Evolutionary conservation across 2,113 vertebrate species (phyloP).

Genomic region (Candoia aspera): DNA sequence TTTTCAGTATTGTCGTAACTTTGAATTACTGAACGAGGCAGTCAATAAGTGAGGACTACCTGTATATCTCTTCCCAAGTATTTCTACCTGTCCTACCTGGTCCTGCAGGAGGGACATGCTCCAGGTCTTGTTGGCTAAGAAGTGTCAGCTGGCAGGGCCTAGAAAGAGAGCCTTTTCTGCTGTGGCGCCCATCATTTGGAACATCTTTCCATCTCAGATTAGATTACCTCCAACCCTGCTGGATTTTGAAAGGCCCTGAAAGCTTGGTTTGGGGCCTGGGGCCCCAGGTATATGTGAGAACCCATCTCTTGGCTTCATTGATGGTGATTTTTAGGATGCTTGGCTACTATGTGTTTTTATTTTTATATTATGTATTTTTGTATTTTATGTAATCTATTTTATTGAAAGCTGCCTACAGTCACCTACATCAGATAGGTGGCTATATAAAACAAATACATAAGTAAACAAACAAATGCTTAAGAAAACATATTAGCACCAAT

Average conservation of each 20-base stretch:
- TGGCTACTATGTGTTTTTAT: neutral
- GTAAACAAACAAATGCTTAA: neutral
- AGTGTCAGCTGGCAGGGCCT: neutral
- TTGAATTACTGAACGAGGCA: no score
- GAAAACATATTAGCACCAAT: neutral
- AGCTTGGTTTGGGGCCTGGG: neutral
- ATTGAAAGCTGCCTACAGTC: no score
- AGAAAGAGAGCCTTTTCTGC: neutral
- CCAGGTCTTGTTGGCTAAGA: no score
- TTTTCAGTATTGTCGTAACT: no score
- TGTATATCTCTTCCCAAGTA: no score
- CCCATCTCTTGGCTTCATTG: neutral
- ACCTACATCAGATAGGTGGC: no score
- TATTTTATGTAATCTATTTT: neutral
- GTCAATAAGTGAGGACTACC: no score
- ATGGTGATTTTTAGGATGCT: neutral
- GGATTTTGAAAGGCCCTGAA: neutral
- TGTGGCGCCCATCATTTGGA: neutral
- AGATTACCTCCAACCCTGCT: neutral
- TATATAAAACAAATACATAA: no score
- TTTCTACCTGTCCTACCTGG: no score
- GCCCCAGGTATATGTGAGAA: neutral
- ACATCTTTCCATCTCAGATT: neutral
- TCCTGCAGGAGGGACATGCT: no score
- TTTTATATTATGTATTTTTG: neutral